Conservation (phyloP, 2,113 vertebrate genomes). For the Anthoscopus minutus region DNA sequence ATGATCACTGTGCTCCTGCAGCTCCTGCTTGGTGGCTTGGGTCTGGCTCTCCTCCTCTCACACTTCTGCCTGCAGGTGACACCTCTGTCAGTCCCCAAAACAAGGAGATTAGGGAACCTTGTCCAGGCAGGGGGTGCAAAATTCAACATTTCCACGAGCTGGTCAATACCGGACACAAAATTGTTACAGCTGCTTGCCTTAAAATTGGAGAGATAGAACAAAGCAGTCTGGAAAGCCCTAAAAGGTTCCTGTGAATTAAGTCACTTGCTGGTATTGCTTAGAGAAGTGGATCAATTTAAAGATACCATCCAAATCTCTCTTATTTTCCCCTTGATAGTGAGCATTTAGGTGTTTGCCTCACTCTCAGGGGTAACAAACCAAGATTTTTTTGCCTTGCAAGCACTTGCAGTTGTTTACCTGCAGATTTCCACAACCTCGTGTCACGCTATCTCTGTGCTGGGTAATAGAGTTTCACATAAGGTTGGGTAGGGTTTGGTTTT, state of each 20-base stretch:
- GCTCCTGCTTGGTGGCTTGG: neutral
- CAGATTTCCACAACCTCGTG: neutral
- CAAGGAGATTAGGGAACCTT: neutral
- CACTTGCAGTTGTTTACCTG: neutral
- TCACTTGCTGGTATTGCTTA: neutral
- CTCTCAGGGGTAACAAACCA: neutral
- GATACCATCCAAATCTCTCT: accelerated
- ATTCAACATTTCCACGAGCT: neutral
- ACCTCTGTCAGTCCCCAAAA: neutral
- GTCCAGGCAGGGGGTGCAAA: neutral
- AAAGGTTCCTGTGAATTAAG: neutral
- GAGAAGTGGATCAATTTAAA: neutral
- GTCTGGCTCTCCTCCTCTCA: neutral
- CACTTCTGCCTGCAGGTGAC: neutral
- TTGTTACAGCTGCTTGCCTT: neutral
- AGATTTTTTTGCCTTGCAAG: neutral
- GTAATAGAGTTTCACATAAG: neutral
- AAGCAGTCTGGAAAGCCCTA: neutral
- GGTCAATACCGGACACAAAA: neutral
- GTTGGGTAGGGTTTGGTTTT: neutral
- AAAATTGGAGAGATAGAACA: neutral
- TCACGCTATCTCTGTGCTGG: neutral
- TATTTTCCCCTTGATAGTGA: accelerated
- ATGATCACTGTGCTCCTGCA: neutral
- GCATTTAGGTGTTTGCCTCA: neutral